Evolutionary conservation across 2,797 vertebrate genomes (phyloP), one percentile per base, ranked within the genome.

Genomic region (Anisognathus igniventris): DNA sequence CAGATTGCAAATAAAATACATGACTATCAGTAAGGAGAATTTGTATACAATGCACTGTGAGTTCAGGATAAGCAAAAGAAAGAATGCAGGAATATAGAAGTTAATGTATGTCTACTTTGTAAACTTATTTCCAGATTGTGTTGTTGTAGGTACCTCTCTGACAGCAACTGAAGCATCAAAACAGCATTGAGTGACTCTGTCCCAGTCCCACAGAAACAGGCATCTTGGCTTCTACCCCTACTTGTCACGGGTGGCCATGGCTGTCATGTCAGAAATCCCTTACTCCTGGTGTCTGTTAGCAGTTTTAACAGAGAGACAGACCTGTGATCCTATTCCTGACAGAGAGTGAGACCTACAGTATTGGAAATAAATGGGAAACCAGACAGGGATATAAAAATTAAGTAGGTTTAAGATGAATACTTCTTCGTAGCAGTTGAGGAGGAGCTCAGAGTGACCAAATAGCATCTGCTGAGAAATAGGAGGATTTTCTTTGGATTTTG

Each of bases 261-360:
- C 33, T 92, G 76, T 82, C 66, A 14, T 10, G 16, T 61, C 40
- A 78, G 66, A 76, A 42, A 72, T 79, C 24, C 33, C 14, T 91
- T 44, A 39, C 3, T 87, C 14, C 39, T 31, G 9, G 4, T 92
- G 31, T 83, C 50, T 6, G 1, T 76, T 67, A 65, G 77, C 30
- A 48, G 35, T n/a, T 71, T 58, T 30, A 66, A 37, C 25, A 58
- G 33, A 3, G 58, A 79, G 42, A 75, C 2, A 51, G 60, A 37
- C 0, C 0, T 21, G 54, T 35, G 81, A 67, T 87, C 37, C 51
- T 61, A 23, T 56, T 44, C 24, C 33, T 1, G 2, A 66, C 48
- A 42, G 64, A 31, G 1, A 53, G 54, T 0, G 0, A 89, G 68
- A 76, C 16, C 30, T 6, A 12, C 12, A 12, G 14, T 67, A 39